phyloP scores from a whole-genome alignment of 2,797 vertebrate genomes.

The Micropoecilia bifurca region DNA sequence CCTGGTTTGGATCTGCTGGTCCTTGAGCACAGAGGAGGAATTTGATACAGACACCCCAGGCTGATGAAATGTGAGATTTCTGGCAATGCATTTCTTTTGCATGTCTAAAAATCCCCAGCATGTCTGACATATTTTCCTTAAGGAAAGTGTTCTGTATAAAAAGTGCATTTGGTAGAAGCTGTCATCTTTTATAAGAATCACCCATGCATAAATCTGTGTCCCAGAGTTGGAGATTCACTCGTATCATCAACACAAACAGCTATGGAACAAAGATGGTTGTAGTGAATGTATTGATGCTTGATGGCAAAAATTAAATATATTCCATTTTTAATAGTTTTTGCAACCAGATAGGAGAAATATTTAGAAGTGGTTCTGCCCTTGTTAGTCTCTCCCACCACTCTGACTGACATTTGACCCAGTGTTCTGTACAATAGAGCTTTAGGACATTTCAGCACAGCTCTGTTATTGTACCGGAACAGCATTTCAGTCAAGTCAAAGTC shows the following conservation, averaged over 20 bases:
- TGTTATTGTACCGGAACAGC: neutral
- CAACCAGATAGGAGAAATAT: neutral
- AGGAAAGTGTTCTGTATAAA: constrained; percentile 25
- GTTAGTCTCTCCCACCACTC: neutral
- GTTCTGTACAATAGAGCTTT: neutral
- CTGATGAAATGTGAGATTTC: constrained; percentile 41
- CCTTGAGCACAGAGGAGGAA: constrained; percentile 7
- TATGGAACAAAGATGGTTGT: neutral
- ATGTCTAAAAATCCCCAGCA: constrained; percentile 9
- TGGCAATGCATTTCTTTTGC: constrained; percentile 1
- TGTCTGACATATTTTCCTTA: constrained; percentile 60
- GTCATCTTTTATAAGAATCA: constrained; percentile 17
- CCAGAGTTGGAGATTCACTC: constrained; percentile 14
- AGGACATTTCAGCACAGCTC: neutral
- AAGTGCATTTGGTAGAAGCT: constrained; percentile 24
- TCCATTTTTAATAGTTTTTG: neutral
- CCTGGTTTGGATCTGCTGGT: constrained; percentile 32
- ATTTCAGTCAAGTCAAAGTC: neutral
- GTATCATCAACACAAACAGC: constrained; percentile 28
- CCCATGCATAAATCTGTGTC: constrained; percentile 5
- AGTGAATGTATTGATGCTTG: neutral
- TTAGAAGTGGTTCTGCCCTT: neutral
- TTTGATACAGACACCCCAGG: constrained; percentile 31
- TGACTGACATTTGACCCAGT: neutral
- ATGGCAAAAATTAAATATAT: neutral